Conservation (phyloP, 2,888 invertebrate species). For the Leptopilina drosophilae region DNA sequence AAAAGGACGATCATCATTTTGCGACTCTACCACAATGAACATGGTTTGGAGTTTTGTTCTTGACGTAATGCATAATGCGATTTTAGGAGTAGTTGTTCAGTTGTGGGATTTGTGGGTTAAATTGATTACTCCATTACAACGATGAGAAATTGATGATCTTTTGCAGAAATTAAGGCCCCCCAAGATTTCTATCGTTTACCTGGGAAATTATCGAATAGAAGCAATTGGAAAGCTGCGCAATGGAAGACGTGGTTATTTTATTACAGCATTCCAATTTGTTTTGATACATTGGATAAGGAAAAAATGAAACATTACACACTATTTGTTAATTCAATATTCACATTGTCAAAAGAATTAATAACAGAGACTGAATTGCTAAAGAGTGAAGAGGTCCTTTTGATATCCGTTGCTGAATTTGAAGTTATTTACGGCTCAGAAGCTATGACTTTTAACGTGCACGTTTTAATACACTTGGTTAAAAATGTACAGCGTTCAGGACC, state of each 20-base stretch:
- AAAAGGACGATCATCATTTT: neutral
- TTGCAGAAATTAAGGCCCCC: conserved; percentile 33
- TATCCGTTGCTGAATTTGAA: neutral
- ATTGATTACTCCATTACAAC: conserved; percentile 16
- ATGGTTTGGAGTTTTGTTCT: neutral
- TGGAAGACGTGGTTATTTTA: conserved; percentile 44
- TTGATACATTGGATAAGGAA: conserved; percentile 16
- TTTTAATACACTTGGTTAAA: conserved; percentile 45
- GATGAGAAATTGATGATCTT: conserved; percentile 17
- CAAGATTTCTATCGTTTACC: conserved; percentile 38
- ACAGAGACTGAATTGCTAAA: too few species aligned
- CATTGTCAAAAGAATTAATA: too few species aligned
- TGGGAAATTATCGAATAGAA: conserved; percentile 26
- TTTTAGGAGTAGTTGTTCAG: too few species aligned
- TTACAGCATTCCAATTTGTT: conserved; percentile 35
- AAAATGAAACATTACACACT: conserved; percentile 34
- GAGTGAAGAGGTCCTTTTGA: neutral
- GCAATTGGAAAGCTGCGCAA: conserved; percentile 42
- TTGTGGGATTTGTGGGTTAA: neutral
- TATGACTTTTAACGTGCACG: too few species aligned
- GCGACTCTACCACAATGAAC: neutral
- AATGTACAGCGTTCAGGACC: too few species aligned
- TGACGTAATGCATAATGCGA: too few species aligned
- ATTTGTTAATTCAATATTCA: conserved; percentile 1
- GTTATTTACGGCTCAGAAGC: neutral